phyloP scores from a whole-genome alignment of 2,113 vertebrate species.

The Nycticorax nycticorax region DNA sequence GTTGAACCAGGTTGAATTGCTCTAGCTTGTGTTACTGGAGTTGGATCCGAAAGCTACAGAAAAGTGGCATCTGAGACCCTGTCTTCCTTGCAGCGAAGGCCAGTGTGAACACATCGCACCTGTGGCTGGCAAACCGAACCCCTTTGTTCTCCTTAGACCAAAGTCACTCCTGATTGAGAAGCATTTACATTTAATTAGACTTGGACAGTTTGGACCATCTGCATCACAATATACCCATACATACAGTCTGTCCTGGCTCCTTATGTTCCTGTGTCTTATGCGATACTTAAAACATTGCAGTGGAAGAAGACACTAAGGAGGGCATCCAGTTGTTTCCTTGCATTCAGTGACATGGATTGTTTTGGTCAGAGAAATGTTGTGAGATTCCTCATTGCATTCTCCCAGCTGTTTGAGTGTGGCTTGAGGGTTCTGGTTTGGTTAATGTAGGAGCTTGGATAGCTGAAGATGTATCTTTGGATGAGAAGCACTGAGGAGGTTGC shows the following conservation, averaged over 20 bases:
- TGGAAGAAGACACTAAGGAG: neutral
- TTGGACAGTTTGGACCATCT: neutral
- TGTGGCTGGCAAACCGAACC: neutral
- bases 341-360: neutral
- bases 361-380: neutral
- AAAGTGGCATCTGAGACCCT: neutral
- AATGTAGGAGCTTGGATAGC: neutral
- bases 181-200: neutral
- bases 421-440: neutral
- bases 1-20: neutral
- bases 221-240: neutral
- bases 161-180: neutral
- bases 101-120: neutral
- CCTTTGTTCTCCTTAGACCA: neutral
- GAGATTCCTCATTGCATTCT: neutral
- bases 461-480: neutral
- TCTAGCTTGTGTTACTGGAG: neutral
- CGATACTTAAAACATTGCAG: neutral
- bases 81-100: neutral
- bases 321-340: neutral
- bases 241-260: neutral
- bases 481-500: neutral
- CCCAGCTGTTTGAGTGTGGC: neutral
- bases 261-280: neutral
- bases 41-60: neutral